A percentile compares a stretch with the other conserved stretches of the same genome.
Conservation (phyloP, 2,888 invertebrate genomes). For the Ditula angustiorana region DNA sequence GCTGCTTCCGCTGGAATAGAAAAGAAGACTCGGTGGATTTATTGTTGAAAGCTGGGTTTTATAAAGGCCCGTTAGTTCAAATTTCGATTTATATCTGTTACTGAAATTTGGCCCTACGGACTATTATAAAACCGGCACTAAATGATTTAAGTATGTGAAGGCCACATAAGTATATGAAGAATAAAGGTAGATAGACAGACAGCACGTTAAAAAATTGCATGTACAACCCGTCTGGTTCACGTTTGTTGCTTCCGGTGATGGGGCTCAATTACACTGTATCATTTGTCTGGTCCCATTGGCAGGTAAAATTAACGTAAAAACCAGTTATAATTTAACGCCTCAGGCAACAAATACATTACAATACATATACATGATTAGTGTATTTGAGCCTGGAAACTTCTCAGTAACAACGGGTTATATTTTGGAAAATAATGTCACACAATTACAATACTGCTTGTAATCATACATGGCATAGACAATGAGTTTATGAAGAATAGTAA, state of each 20-base stretch:
- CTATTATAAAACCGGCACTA: no score
- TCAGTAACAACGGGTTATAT: background rate
- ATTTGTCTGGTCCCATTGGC: background rate
- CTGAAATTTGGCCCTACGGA: no score
- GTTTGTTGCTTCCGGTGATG: background rate
- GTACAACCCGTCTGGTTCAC: background rate
- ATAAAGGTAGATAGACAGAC: background rate
- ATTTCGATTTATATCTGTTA: no score
- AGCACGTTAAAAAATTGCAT: constrained; percentile 1
- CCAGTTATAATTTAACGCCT: no score
- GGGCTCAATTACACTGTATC: background rate
- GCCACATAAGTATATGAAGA: background rate
- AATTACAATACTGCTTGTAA: background rate
- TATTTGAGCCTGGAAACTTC: background rate
- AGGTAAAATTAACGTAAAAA: no score
- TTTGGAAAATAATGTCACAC: background rate
- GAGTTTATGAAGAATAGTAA: background rate
- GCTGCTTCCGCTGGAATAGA: constrained; percentile 88
- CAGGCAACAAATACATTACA: no score
- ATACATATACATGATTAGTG: no score
- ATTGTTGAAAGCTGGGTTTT: no score
- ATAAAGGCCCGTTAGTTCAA: no score
- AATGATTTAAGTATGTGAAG: background rate
- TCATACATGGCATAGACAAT: background rate
- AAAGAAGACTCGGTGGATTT: background rate